Conservation (phyloP, 2,113 vertebrate genomes). For the Ammospiza nelsoni region DNA sequence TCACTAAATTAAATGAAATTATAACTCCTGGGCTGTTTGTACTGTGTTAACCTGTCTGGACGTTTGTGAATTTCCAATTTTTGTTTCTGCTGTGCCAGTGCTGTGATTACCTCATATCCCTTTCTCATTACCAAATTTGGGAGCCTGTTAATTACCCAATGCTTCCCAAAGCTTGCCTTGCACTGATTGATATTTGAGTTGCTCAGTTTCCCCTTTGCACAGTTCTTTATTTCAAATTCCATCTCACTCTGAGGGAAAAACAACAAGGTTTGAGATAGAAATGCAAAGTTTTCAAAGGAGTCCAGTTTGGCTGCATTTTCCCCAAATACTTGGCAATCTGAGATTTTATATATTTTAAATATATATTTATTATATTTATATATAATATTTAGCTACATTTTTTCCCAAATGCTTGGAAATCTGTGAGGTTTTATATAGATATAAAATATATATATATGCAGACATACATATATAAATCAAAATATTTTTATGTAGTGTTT, state of each 20-base stretch:
- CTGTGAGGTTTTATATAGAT: neutral
- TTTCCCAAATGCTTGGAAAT: neutral
- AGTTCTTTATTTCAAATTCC: neutral
- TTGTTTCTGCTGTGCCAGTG: neutral
- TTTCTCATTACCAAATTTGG: neutral
- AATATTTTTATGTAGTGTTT: no score
- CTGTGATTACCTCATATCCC: neutral
- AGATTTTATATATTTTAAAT: no score
- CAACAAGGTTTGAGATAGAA: neutral
- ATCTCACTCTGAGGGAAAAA: neutral
- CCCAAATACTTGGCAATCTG: neutral
- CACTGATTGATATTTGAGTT: neutral
- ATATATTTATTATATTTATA: no score
- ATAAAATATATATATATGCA: no score
- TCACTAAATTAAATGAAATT: neutral
- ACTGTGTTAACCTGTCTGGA: neutral
- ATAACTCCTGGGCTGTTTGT: neutral
- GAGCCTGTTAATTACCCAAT: neutral
- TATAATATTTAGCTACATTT: no score
- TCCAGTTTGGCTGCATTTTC: neutral
- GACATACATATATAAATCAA: no score
- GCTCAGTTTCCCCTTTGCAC: neutral
- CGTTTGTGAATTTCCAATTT: neutral
- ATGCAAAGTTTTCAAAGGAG: neutral
- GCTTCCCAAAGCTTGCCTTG: neutral